Evolutionary conservation across 2,888 invertebrate genomes (phyloP), one percentile per base, ranked within the genome.

Genomic region (Sycophila texana): DNA sequence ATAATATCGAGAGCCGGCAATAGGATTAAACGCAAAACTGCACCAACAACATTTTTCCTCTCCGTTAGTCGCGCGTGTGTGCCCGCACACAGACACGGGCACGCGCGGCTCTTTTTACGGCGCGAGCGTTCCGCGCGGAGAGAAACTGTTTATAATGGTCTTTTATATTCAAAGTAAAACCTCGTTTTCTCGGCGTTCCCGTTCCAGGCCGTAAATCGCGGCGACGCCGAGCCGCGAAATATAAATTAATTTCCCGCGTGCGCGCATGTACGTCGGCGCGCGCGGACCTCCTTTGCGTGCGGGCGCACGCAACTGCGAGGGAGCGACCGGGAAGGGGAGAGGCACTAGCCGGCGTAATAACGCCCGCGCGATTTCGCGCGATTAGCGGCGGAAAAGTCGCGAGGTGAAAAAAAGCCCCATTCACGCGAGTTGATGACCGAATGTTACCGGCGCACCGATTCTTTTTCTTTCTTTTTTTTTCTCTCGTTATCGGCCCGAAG

Each of bases 161-260:
- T 79, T 79, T 75, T 79, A 79, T 75, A 79, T 79, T 79, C 75
- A 79, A 79, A 79, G 75, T 75, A 61, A 79, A 76, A 72, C 82
- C 81, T 81, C 82, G 81, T 80, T 74, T 65, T 78, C 72, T 76
- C 60, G 13, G 30, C 67, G 74, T 79, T 75, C 75, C 67, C 75
- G 75, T 79, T 75, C 81, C 79, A 78, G 74, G n/a, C 65, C 78
- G 82, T 81, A 82, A 83, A 82, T 83, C 82, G 71, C 77, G 77
- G 75, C 65, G 73, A 79, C 70, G 79, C 47, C 65, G 79, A 80
- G 77, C 77, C 76, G 72, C 76, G 68, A 77, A 80, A 80, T 76
- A 81, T 79, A 80, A 65, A 75, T 76, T 80, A 82, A 80, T 83
- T 82, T 77, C 70, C 78, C 77, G 30, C 22, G 60, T 47, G 51